phyloP scores from a whole-genome alignment of 2,888 invertebrate genomes.

The Chymomyza caudatula region DNA sequence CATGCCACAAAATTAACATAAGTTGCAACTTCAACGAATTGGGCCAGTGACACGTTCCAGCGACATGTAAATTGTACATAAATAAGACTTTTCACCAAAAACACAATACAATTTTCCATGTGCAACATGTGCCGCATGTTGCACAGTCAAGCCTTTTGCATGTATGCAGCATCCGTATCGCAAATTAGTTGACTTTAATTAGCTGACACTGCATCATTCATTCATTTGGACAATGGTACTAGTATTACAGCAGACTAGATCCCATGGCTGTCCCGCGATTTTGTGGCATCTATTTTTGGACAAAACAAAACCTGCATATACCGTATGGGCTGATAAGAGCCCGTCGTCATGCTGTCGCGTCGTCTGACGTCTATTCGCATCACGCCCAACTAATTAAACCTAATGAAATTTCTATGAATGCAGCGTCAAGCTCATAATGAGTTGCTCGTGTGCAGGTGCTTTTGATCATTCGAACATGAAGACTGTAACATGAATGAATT shows the following conservation, averaged over 20 bases:
- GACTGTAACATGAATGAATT: not conserved
- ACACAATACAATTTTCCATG: not conserved
- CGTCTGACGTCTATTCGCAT: not conserved
- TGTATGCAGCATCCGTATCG: constrained; percentile 41
- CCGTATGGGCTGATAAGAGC: not conserved
- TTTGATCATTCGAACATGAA: not conserved
- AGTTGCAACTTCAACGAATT: not conserved
- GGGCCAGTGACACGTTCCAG: not conserved
- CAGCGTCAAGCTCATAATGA: not conserved
- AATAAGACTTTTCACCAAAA: not conserved
- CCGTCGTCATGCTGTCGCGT: too few relatives aligned
- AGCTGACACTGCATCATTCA: constrained; percentile 48
- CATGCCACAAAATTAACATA: constrained; percentile 13
- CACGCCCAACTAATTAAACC: constrained; percentile 8
- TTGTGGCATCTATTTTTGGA: not conserved
- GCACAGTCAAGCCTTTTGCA: constrained; percentile 32
- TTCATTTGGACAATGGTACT: not conserved
- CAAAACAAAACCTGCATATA: not conserved
- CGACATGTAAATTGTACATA: too few relatives aligned
- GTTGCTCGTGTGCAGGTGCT: not conserved
- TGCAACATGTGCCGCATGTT: not conserved
- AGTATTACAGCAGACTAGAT: not conserved
- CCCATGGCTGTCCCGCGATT: not conserved
- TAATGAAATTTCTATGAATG: constrained; percentile 12
- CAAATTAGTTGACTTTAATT: constrained; percentile 59